Conservation (phyloP, 2,888 invertebrate genomes). For the Ochropleura leucogaster region DNA sequence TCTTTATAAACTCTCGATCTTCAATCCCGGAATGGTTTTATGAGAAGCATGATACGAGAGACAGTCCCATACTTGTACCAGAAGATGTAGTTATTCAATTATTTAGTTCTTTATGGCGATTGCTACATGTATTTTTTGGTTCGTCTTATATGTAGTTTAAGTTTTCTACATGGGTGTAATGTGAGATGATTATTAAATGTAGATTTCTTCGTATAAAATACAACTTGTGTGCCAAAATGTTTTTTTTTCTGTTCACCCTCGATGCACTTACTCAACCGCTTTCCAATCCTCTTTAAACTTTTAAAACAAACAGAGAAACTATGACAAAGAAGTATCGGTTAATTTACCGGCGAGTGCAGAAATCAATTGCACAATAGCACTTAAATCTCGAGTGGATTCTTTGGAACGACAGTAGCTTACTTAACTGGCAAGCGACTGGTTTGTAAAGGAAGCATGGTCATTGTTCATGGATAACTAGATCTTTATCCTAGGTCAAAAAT, state of each 20-base stretch:
- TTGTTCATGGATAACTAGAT: conserved; percentile 45
- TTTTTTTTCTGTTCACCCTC: neutral
- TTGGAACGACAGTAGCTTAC: conserved; percentile 43
- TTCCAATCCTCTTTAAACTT: conserved; percentile 27
- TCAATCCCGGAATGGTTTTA: conserved; percentile 78
- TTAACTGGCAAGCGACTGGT: conserved; percentile 36
- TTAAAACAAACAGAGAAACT: conserved; percentile 43
- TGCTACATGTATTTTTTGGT: conserved; percentile 43
- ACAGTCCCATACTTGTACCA: conserved; percentile 69
- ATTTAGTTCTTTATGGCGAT: conserved; percentile 59
- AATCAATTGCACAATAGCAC: conserved; percentile 54
- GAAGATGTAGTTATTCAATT: conserved; percentile 68
- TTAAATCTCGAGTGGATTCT: conserved; percentile 45
- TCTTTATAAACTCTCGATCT: conserved; percentile 68
- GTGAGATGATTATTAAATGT: neutral
- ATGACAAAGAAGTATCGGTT: conserved; percentile 47
- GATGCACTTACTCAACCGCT: conserved; percentile 1
- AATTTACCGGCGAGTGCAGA: conserved; percentile 48
- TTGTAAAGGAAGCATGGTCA: conserved; percentile 44
- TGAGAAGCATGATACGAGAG: conserved; percentile 60
- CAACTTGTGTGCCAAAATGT: neutral
- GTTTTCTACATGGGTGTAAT: neutral
- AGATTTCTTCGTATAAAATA: neutral
- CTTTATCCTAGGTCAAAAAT: neutral
- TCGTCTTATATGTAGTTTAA: conserved; percentile 6